Conservation (phyloP, 1,140 invertebrate genomes). For the Ridgeia piscesae region DNA sequence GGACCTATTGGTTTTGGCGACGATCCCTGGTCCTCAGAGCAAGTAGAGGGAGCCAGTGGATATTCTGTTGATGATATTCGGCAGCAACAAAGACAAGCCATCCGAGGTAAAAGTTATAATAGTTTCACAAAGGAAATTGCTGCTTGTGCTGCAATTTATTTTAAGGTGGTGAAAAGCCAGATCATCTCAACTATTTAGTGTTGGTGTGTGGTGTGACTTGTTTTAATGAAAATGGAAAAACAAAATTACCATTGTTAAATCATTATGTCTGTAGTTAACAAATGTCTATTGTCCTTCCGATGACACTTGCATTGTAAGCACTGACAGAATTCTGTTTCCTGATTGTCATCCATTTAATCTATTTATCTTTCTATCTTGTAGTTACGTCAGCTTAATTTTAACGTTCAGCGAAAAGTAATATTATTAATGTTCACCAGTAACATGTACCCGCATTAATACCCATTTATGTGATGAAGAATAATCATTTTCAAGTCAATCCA, state of each 20-base stretch:
- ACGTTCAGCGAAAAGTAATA: neutral
- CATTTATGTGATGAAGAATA: neutral
- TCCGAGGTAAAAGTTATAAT: slow-evolving; percentile 32
- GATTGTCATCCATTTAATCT: neutral
- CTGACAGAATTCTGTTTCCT: no score
- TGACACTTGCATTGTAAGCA: neutral
- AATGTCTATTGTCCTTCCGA: neutral
- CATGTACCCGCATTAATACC: neutral
- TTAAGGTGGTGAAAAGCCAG: neutral
- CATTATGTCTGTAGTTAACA: no score
- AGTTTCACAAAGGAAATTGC: neutral
- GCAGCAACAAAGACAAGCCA: slow-evolving; percentile 46
- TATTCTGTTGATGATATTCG: slow-evolving; percentile 46
- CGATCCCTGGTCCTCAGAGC: slow-evolving; percentile 6
- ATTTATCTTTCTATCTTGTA: neutral
- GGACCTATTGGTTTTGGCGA: slow-evolving; percentile 12
- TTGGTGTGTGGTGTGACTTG: no score
- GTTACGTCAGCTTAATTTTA: neutral
- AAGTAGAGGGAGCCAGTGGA: slow-evolving; percentile 40
- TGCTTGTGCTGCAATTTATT: neutral
- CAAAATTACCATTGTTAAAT: no score
- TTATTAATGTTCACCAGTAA: neutral
- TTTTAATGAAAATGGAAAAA: no score
- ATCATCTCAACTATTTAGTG: neutral
- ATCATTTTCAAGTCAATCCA: neutral